A percentile compares a stretch with the other conserved stretches of the same genome.
phyloP scores from a whole-genome alignment of 2,113 vertebrate genomes.

The Tenrec ecaudatus region DNA sequence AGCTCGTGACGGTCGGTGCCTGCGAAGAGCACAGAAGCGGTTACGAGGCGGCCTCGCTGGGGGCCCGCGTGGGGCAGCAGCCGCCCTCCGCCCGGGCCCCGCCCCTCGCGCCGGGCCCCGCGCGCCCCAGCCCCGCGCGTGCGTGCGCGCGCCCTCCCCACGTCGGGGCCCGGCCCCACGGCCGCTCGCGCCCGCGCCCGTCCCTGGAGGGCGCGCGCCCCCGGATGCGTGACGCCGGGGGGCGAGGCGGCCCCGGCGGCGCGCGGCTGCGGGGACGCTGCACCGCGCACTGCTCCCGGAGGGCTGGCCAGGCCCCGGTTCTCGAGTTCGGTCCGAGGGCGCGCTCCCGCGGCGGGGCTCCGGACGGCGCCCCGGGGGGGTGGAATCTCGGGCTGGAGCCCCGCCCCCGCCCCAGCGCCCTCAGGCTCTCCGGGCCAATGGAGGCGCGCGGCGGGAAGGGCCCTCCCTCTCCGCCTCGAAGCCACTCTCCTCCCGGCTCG shows the following conservation, averaged over 20 bases:
- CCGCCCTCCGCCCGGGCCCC: neutral
- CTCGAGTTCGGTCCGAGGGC: neutral
- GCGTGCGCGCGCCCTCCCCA: neutral
- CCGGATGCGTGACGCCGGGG: neutral
- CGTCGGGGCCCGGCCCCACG: neutral
- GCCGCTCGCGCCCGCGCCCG: neutral
- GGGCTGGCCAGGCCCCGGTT: neutral
- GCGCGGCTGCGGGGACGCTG: neutral
- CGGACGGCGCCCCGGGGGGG: too few species aligned
- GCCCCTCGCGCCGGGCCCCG: neutral
- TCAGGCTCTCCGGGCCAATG: slow-evolving; percentile 63
- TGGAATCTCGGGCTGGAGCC: neutral
- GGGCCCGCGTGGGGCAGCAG: neutral
- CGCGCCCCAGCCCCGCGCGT: neutral
- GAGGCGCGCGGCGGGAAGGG: slow-evolving; percentile 33
- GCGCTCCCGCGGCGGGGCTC: neutral
- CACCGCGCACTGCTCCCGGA: neutral
- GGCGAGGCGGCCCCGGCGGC: neutral
- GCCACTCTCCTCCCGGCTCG: slow-evolving; percentile 21
- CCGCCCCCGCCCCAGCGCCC: neutral
- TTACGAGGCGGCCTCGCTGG: neutral
- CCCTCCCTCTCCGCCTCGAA: slow-evolving; percentile 66
- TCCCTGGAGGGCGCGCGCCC: neutral
- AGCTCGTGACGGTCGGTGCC: slow-evolving; percentile 98
- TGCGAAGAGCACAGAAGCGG: slow-evolving; percentile 78